Conservation (phyloP, 2,797 vertebrate species). For the Mormyrops attenuatus region DNA sequence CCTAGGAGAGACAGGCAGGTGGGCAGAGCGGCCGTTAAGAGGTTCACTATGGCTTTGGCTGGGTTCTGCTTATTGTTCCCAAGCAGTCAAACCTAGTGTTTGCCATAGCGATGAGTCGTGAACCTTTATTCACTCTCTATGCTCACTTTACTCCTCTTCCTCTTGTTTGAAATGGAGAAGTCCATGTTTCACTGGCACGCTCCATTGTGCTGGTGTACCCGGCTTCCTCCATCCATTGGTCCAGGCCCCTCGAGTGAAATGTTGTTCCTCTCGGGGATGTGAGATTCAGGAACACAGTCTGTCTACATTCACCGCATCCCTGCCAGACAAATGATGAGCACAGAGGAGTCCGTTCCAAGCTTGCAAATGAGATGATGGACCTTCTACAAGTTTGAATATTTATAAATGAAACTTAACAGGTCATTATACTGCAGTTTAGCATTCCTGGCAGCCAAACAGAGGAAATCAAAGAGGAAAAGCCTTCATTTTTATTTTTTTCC, state of each 20-base stretch:
- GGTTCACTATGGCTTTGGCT: not conserved
- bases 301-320: conserved; percentile 7
- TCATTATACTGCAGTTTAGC: conserved; percentile 30
- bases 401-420: conserved; percentile 46
- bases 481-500: conserved; percentile 13
- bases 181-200: conserved; percentile 51
- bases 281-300: not conserved
- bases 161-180: conserved; percentile 35
- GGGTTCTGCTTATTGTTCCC: no score
- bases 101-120: conserved; percentile 25
- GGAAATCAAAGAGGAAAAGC: conserved; percentile 4
- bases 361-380: conserved; percentile 41
- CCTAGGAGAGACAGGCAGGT: not conserved
- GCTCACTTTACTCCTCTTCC: not conserved
- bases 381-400: conserved; percentile 43
- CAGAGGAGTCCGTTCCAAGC: conserved; percentile 38
- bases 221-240: conserved; percentile 27
- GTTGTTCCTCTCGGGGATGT: not conserved
- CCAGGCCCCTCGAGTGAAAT: not conserved
- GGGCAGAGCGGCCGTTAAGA: not conserved
- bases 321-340: conserved; percentile 26
- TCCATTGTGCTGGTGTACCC: not conserved
- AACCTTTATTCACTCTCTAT: conserved; percentile 50
- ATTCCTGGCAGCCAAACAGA: conserved; percentile 19
- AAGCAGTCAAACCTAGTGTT: conserved; percentile 6